These are phyloP conservation scores for Pseudomugil gertrudae DNA, from an alignment of 2,797 vertebrate genomes.

Conservation along the genomic window DNA sequence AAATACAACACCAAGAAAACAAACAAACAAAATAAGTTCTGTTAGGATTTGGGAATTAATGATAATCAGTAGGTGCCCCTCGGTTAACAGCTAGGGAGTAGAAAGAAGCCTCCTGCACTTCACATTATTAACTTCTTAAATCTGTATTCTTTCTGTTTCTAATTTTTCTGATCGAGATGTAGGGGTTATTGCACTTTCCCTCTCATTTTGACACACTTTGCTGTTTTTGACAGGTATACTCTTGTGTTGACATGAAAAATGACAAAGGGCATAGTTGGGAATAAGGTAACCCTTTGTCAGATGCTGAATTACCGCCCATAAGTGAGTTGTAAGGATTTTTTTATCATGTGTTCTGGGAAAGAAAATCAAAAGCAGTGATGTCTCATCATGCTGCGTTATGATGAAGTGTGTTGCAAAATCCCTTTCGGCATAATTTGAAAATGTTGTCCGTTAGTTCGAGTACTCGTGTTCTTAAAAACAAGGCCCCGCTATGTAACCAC, in stretches of 20 bases:
- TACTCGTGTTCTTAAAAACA: constrained; percentile 61
- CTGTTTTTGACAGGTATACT: constrained; percentile 49
- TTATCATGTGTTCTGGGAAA: constrained; percentile 44
- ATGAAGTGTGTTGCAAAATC: constrained; percentile 43
- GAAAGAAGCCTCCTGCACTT: constrained; percentile 50
- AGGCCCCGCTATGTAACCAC: constrained; percentile 66
- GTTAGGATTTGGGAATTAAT: constrained; percentile 47
- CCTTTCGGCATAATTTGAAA: constrained; percentile 45
- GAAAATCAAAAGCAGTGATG: constrained; percentile 40
- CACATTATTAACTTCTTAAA: constrained; percentile 31
- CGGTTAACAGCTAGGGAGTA: constrained; percentile 41
- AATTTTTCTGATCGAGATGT: constrained; percentile 31
- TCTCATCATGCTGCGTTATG: constrained; percentile 36
- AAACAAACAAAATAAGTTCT: constrained; percentile 23
- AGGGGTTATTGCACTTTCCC: constrained; percentile 77
- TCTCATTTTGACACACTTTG: constrained; percentile 59
- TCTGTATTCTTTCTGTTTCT: constrained; percentile 16
- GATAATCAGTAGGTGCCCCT: constrained; percentile 23
- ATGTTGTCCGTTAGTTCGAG: constrained; percentile 39
- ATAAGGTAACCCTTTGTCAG: constrained; percentile 45
- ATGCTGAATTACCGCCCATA: constrained; percentile 45
- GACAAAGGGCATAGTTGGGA: constrained; percentile 50
- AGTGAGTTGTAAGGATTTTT: constrained; percentile 43
- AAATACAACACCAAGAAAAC: constrained; percentile 50
- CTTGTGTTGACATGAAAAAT: constrained; percentile 36